Evolutionary conservation across 2,113 vertebrate species (phyloP).

Genomic region (Panthera leo): DNA sequence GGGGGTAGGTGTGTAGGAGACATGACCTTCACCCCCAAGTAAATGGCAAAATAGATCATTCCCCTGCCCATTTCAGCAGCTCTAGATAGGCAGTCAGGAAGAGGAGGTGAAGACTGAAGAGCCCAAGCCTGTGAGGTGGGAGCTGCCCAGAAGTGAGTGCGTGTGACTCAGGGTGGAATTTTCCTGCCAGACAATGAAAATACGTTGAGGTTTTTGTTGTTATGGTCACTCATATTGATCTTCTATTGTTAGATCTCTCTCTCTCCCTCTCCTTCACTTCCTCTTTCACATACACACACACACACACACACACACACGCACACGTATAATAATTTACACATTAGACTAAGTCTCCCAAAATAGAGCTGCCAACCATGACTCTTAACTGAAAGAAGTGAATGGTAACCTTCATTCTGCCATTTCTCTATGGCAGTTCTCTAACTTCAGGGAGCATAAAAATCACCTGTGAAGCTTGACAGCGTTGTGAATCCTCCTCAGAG

Average conservation of each 20-base stretch:
- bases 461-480: not conserved
- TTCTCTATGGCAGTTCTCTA: not conserved
- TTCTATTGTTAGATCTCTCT: slow-evolving; percentile 3
- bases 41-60: not conserved
- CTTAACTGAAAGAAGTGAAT: not conserved
- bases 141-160: not conserved
- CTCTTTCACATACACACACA: not conserved
- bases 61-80: not conserved
- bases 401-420: not conserved
- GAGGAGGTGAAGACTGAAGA: not conserved
- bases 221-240: slow-evolving; percentile 24
- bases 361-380: not conserved
- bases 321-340: not conserved
- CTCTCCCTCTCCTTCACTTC: not conserved
- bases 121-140: not conserved
- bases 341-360: slow-evolving; percentile 3
- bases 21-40: not conserved
- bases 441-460: not conserved
- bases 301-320: not conserved
- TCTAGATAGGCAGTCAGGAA: not conserved
- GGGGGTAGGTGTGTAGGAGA: not conserved
- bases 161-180: slow-evolving; percentile 64
- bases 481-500: not conserved
- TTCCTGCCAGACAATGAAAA: slow-evolving; percentile 50
- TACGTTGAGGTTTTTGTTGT: slow-evolving; percentile 28